Evolutionary conservation across 2,113 vertebrate genomes (phyloP).

Genomic region (Microtus montanus): DNA sequence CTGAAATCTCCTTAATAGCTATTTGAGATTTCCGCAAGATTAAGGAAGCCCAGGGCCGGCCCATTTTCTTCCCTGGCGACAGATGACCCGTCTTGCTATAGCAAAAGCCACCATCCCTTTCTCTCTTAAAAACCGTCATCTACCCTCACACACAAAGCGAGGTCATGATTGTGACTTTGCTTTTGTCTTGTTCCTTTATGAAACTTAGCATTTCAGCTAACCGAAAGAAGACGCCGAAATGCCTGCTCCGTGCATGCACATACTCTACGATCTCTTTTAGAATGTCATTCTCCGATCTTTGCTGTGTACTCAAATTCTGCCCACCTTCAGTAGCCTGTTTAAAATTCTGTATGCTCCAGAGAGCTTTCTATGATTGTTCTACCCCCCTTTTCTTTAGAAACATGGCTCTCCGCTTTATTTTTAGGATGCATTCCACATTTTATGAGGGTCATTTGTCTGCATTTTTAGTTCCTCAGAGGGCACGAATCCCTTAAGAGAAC

Average conservation of each 20-base stretch:
- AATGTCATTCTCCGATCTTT: background rate
- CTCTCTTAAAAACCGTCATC: background rate
- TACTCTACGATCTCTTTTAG: background rate
- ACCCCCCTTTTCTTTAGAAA: background rate
- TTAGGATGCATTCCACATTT: constrained; percentile 29
- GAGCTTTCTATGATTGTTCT: constrained; percentile 22
- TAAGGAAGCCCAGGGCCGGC: background rate
- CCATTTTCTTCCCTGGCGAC: background rate
- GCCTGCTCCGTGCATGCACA: background rate
- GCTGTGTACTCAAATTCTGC: background rate
- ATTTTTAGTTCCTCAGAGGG: constrained; percentile 10
- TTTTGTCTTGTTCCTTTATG: background rate
- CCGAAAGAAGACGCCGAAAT: background rate
- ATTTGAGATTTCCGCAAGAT: background rate
- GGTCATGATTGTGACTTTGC: background rate
- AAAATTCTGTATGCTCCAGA: constrained; percentile 38
- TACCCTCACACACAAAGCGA: background rate
- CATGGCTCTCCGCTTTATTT: background rate
- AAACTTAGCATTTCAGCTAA: background rate
- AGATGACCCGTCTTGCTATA: background rate
- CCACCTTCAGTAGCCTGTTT: background rate
- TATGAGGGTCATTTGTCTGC: constrained; percentile 46
- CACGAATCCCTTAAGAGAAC: constrained; percentile 5
- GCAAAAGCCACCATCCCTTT: background rate
- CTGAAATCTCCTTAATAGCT: background rate